Percentiles rank a stretch among this genome's conserved stretches.
phyloP scores from a whole-genome alignment of 2,113 vertebrate genomes.

The Taxidea taxus region DNA sequence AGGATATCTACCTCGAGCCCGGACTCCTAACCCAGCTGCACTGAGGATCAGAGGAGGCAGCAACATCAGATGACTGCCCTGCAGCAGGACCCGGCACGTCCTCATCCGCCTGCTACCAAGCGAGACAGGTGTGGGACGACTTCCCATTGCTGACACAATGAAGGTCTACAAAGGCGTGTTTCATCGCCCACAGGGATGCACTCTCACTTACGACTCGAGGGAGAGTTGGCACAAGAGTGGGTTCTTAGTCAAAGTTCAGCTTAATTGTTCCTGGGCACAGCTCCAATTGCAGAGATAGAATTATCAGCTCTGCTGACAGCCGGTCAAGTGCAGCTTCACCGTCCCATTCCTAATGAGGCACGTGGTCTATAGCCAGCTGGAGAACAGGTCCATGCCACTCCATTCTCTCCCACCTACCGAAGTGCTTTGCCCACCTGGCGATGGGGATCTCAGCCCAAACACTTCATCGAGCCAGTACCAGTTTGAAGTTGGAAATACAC shows the following conservation, averaged over 20 bases:
- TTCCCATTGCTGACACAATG: neutral
- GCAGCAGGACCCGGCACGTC: neutral
- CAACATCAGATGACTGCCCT: neutral
- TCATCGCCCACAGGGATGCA: neutral
- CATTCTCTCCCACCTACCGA: neutral
- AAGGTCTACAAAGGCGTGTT: neutral
- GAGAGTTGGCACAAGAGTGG: neutral
- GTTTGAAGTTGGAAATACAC: neutral
- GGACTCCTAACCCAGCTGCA: neutral
- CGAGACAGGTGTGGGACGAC: neutral
- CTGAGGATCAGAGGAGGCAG: neutral
- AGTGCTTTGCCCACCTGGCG: neutral
- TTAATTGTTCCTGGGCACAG: neutral
- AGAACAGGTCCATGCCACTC: neutral
- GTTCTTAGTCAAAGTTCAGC: neutral
- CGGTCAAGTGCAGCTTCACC: neutral
- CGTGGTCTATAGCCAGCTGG: neutral
- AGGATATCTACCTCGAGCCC: neutral
- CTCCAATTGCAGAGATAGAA: neutral
- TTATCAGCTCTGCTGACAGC: neutral
- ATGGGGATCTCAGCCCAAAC: neutral
- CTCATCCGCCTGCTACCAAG: neutral
- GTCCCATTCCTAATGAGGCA: neutral
- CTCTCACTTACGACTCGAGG: neutral
- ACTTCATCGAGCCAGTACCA: neutral